Conservation (phyloP, 2,797 vertebrate species). For the Erithacus rubecula region DNA sequence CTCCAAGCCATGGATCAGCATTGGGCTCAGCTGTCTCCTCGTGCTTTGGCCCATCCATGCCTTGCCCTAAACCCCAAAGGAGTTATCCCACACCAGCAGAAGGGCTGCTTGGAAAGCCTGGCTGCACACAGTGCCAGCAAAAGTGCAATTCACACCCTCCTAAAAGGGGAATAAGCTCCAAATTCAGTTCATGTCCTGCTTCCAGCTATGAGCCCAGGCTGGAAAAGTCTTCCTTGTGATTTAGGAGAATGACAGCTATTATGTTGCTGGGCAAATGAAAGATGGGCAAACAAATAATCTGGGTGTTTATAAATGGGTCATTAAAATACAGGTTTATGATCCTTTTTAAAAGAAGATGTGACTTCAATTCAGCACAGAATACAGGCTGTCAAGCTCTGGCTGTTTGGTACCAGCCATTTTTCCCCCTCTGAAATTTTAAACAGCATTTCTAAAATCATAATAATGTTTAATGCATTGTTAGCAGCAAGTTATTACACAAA, state of each 20-base stretch:
- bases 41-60: not conserved
- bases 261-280: not conserved
- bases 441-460: not conserved
- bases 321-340: not conserved
- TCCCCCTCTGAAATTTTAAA: not conserved
- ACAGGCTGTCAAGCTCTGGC: not conserved
- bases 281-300: not conserved
- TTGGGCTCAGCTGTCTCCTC: rapidly evolving
- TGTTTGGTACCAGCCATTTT: not conserved
- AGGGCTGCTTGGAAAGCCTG: not conserved
- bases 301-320: not conserved
- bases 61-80: not conserved
- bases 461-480: not conserved
- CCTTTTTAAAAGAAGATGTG: not conserved
- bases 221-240: not conserved
- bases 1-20: rapidly evolving
- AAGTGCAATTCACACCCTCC: not conserved
- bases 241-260: not conserved
- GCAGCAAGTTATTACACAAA: not conserved
- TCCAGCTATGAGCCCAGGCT: not conserved
- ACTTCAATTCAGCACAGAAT: not conserved
- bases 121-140: not conserved
- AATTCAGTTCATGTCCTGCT: not conserved
- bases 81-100: rapidly evolving
- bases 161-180: not conserved